Evolutionary conservation across 2,113 vertebrate genomes (phyloP).

Genomic region (Lanius ludovicianus): DNA sequence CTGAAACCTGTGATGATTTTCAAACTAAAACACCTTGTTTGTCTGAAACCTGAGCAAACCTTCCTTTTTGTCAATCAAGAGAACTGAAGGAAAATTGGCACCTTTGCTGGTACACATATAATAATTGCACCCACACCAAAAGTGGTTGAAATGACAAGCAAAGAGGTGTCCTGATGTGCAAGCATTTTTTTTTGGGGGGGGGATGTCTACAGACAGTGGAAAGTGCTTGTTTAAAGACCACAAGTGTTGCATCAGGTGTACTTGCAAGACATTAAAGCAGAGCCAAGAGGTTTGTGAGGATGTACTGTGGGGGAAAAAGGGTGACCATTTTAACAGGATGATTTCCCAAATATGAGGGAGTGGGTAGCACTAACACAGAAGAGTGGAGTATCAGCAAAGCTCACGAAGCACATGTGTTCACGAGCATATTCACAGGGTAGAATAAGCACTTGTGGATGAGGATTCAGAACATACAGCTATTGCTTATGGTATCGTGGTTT

Average conservation of each 20-base stretch:
- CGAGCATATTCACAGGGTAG: background rate
- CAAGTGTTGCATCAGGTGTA: background rate
- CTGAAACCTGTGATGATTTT: background rate
- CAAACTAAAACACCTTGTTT: background rate
- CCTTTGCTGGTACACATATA: background rate
- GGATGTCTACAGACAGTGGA: background rate
- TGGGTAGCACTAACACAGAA: background rate
- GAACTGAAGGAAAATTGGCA: background rate
- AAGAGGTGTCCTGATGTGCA: background rate
- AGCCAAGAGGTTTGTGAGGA: background rate
- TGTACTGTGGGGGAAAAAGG: background rate
- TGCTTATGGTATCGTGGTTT: background rate
- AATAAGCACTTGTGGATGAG: background rate
- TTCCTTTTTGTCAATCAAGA: background rate
- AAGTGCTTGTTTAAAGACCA: background rate
- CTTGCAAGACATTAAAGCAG: background rate
- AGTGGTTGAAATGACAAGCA: background rate
- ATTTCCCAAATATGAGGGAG: background rate
- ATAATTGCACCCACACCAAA: background rate
- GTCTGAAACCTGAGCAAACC: background rate
- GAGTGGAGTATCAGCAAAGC: background rate
- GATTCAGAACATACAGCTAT: background rate
- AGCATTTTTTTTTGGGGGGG: background rate
- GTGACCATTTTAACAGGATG: background rate
- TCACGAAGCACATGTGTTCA: background rate